A percentile compares a stretch with the other conserved stretches of the same genome.
These are phyloP conservation scores for Pseudomugil tenellus DNA, from an alignment of 2,797 vertebrate genomes.

Conservation along the genomic window DNA sequence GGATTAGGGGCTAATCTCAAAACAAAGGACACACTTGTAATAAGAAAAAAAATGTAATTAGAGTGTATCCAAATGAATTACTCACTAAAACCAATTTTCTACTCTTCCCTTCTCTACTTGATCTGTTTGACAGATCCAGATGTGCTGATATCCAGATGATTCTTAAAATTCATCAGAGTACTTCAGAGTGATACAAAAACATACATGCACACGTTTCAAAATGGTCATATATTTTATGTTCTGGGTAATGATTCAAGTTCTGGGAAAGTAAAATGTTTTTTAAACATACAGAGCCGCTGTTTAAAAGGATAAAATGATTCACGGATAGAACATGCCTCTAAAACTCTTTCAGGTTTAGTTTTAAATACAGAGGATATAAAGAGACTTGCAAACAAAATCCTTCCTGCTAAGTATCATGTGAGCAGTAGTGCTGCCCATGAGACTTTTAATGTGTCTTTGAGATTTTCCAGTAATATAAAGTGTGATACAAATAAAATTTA, in stretches of 20 bases:
- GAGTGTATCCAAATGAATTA: constrained; percentile 39
- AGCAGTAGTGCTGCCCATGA: constrained; percentile 43
- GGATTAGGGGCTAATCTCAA: constrained; percentile 65
- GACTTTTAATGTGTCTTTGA: constrained; percentile 62
- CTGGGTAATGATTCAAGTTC: too few relatives aligned
- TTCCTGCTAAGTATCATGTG: constrained; percentile 51
- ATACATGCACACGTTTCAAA: too few relatives aligned
- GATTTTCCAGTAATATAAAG: too few relatives aligned
- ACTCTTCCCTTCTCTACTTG: neutral
- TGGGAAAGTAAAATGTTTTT: neutral
- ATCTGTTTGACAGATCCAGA: constrained; percentile 18
- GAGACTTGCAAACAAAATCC: constrained; percentile 30
- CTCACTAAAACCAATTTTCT: constrained; percentile 13
- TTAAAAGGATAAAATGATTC: constrained; percentile 27
- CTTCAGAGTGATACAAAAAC: too few relatives aligned
- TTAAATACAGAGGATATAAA: constrained; percentile 43
- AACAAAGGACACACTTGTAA: constrained; percentile 59
- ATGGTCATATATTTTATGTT: constrained; percentile 10
- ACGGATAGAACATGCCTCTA: constrained; percentile 24
- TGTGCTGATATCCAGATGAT: too few relatives aligned
- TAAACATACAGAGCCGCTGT: constrained; percentile 7
- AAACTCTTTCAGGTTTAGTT: constrained; percentile 26
- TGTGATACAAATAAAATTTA: too few relatives aligned
- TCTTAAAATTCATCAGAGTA: too few relatives aligned
- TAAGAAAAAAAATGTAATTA: constrained; percentile 62